These are phyloP conservation scores for Campoplex capitator DNA, from an alignment of 2,888 invertebrate species.

Conservation along the genomic window DNA sequence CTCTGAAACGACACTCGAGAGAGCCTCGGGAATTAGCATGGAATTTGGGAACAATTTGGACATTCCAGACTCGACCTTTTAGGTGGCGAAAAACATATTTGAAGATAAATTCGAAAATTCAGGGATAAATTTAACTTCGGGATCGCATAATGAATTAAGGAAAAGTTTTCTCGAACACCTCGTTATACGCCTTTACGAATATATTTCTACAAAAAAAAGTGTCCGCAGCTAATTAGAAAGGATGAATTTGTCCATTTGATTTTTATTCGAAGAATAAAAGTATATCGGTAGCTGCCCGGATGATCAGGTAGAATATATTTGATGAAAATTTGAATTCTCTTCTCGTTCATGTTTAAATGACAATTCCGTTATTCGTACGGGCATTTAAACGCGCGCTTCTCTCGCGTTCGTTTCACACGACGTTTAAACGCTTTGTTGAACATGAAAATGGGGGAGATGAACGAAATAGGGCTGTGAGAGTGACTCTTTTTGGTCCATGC, in stretches of 20 bases:
- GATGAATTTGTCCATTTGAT: neutral
- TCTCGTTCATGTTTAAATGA: neutral
- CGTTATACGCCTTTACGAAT: no score
- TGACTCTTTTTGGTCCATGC: conserved; percentile 26
- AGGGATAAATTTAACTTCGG: no score
- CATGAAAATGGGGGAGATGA: conserved; percentile 9
- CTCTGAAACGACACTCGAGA: no score
- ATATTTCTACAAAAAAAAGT: no score
- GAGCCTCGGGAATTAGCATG: no score
- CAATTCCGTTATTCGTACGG: conserved; percentile 16
- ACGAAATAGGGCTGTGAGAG: conserved; percentile 35
- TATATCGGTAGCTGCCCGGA: neutral
- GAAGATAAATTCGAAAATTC: no score
- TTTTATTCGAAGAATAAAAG: neutral
- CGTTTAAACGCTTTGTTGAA: conserved; percentile 20
- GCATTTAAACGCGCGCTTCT: conserved; percentile 11
- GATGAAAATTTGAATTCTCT: neutral
- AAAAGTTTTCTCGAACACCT: no score
- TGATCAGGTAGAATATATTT: neutral
- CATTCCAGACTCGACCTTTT: no score
- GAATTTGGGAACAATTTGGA: no score
- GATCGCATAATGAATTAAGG: no score
- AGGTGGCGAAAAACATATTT: no score
- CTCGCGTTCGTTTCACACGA: conserved; percentile 54
- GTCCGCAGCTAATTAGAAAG: no score